Evolutionary conservation across 2,797 vertebrate species (phyloP), one percentile per base, ranked within the genome.

Genomic region (Hippocampus kuda): DNA sequence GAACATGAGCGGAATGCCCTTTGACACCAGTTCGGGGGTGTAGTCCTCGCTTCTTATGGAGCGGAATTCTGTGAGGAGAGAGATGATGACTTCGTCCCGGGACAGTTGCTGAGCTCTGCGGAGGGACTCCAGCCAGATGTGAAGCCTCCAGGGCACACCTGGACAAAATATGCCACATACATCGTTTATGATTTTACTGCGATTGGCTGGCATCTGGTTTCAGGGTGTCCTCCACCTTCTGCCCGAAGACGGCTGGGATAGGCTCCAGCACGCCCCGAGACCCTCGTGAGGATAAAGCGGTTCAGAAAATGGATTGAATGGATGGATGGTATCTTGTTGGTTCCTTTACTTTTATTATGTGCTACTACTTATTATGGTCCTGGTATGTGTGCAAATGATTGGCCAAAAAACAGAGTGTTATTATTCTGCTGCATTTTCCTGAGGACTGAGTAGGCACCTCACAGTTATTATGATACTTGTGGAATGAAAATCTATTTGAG

Each of bases 121-220:
- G 0, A 98, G 87, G 0, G 93, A 94, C 88, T 95, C 90, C 1
- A 97, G 89, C 96, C 96, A 98, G 74, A 92, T 87, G 0, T 98
- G 94, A 24, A 95, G 88, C 85, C 92, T 94, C 96, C 95, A 98
- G 9, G 94, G 90, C 16, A 97, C 91, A 13, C 96, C 96, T 98
- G 88, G 49, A 15, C 34, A 34, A 62, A 20, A 38, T 13, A 27
- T 22, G 22, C 5, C 12, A 30, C 27, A 5, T 60, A 10, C 3
- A 60, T 26, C 5, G 57, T 44, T 44, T 12, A 44, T 44, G 10
- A 44, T 44, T 34, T 34, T 34, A 34, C 34, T 34, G 5, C 34
- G 34, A 34, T 34, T 34, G 6, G 9, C 42, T 12, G 42, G 10
- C 1, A 12, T 10, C 42, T 11, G 42, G 42, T 44, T 44, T 44